Conservation (phyloP, 1,140 invertebrate species). For the Vollenhovia emeryi region DNA sequence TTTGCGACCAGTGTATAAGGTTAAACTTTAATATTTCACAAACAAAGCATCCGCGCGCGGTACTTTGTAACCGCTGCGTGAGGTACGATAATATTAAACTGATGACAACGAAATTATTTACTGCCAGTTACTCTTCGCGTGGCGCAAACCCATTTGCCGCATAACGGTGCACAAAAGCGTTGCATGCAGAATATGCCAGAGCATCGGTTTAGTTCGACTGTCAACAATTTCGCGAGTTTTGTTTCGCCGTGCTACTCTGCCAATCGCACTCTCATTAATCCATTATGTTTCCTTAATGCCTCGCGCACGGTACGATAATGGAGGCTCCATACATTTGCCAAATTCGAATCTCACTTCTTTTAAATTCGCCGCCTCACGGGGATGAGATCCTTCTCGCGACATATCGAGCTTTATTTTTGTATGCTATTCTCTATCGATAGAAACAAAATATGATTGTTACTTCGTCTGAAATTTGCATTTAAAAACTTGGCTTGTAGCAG, state of each 20-base stretch:
- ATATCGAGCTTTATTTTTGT: neutral
- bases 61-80: constrained; percentile 51
- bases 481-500: no score
- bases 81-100: constrained; percentile 64
- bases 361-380: neutral
- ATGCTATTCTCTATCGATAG: neutral
- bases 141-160: constrained; percentile 63
- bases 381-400: neutral
- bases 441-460: constrained; percentile 2
- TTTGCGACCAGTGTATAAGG: constrained; percentile 6
- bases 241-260: constrained; percentile 25
- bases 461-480: constrained; percentile 12
- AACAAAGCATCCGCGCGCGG: constrained; percentile 7
- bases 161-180: constrained; percentile 34
- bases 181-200: constrained; percentile 52
- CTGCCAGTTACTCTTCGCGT: constrained; percentile 66
- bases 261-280: constrained; percentile 45
- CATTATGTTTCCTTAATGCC: constrained; percentile 1
- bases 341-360: constrained; percentile 3
- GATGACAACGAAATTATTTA: constrained; percentile 72
- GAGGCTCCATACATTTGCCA: neutral
- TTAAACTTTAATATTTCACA: constrained; percentile 42
- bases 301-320: neutral
- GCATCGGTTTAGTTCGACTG: constrained; percentile 58
- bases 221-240: constrained; percentile 57